Conservation (phyloP, 2,797 vertebrate species). For the Acomys russatus region DNA sequence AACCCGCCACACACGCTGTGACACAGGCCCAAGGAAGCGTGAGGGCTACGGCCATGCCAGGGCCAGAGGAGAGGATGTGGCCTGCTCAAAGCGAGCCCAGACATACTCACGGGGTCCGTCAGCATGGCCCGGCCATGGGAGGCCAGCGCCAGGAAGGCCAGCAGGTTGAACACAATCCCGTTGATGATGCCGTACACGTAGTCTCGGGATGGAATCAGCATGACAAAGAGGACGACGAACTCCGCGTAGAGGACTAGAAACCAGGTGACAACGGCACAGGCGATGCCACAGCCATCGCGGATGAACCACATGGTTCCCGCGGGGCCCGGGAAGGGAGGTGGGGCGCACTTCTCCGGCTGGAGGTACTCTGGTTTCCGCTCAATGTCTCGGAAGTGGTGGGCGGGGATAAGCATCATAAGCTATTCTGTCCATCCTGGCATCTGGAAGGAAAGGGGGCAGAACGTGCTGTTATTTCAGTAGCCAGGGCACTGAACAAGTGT, state of each 20-base stretch:
- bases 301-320: constrained; percentile 98
- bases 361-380: constrained; percentile 97
- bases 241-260: constrained; percentile 97
- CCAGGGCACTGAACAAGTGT: not conserved
- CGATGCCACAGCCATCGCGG: constrained; percentile 97
- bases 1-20: not conserved
- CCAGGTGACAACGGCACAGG: constrained; percentile 97
- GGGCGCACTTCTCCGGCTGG: constrained; percentile 95
- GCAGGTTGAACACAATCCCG: constrained; percentile 95
- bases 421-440: constrained; percentile 91
- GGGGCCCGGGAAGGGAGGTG: constrained; percentile 91
- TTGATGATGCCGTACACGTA: constrained; percentile 95
- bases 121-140: constrained; percentile 98
- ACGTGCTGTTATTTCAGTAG: not conserved
- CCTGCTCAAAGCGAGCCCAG: constrained; percentile 77
- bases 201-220: constrained; percentile 95
- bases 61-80: constrained; percentile 60
- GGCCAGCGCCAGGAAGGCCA: constrained; percentile 96
- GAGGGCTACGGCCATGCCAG: constrained; percentile 16
- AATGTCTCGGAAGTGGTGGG: constrained; percentile 96
- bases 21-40: not conserved
- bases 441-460: constrained; percentile 86
- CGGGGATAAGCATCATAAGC: constrained; percentile 95
- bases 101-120: constrained; percentile 96
- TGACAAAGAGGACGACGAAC: constrained; percentile 98